phyloP scores from a whole-genome alignment of 2,113 vertebrate genomes.

The Plecturocebus donacophilus region DNA sequence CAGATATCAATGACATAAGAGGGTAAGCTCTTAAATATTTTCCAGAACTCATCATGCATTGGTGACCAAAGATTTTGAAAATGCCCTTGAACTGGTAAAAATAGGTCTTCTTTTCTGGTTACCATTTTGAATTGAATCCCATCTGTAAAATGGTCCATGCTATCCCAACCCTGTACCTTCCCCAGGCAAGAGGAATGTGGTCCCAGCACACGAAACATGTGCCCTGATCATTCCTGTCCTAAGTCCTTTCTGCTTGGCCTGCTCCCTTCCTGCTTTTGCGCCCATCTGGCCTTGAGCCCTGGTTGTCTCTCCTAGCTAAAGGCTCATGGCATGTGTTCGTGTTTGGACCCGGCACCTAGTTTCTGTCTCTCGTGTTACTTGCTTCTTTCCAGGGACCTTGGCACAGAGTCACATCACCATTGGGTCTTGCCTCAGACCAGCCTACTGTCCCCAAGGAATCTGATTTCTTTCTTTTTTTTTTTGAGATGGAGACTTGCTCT shows the following conservation, averaged over 20 bases:
- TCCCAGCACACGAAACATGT: rapidly evolving
- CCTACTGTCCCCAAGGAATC: background rate
- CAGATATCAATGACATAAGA: background rate
- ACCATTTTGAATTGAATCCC: background rate
- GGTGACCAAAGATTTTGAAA: background rate
- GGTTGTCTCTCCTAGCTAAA: background rate
- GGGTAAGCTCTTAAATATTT: background rate
- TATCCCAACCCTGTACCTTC: background rate
- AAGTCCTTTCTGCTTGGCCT: background rate
- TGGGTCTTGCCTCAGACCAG: background rate
- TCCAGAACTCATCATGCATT: background rate
- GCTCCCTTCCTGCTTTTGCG: background rate
- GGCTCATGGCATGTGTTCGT: rapidly evolving
- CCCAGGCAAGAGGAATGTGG: no score
- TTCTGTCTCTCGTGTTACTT: background rate
- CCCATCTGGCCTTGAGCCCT: background rate
- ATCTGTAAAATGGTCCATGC: background rate
- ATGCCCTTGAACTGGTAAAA: background rate
- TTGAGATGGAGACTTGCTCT: no score
- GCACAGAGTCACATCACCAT: background rate
- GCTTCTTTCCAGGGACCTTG: background rate
- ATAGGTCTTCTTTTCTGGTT: background rate
- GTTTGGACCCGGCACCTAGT: background rate
- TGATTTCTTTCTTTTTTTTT: background rate
- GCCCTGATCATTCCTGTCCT: background rate